Base-by-base conservation (phyloP, 1,140 invertebrate species). In the Euura lappo region DNA sequence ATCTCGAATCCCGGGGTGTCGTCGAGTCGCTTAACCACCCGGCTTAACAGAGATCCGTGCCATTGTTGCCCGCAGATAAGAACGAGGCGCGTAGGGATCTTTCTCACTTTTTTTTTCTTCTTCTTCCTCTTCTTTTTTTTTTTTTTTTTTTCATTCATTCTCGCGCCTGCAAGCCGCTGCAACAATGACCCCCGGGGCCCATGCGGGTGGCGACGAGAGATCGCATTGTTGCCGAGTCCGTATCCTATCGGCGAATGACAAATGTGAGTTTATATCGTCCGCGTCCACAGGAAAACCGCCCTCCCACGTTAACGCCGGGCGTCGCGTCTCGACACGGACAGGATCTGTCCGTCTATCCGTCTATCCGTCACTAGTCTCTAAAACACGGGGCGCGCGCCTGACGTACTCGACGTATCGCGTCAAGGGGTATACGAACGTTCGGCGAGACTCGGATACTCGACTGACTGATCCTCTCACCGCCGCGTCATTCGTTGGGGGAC, bases 381-480 rank as follows among this genome's bases (percentile, higher is more conserved):
- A 28, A 28, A 28, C 28, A 74, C 70, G 74, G 71, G 68, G 28
- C 43, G 68, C 43, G n/a, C 10, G 65, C 44, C 66, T 64, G 71
- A 47, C 6, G 68, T 65, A 65, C 51, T 10, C 64, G 42, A 45
- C 68, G 8, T 67, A 4, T 46, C 47, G 4, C 45, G 69, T 7
- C 11, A 69, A 42, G 28, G 28, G 28, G 28, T 28, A 28, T 28
- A 28, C 28, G 1, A 28, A 28, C 28, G 28, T 28, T 28, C 43
- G 6, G 6, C 65, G 65, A 8, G 43, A 42, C 11, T 75, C 79
- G 79, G 75, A 74, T 76, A 77, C 75, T 74, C 68, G 76, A 79
- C 71, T 84, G 84, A 85, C 83, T 84, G 83, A 84, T 84, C 78
- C 84, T 82, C 81, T 86, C 84, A 85, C 79, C 84, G 76, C 76